Base-by-base conservation (phyloP, 2,888 invertebrate genomes). In the Erannis defoliaria region DNA sequence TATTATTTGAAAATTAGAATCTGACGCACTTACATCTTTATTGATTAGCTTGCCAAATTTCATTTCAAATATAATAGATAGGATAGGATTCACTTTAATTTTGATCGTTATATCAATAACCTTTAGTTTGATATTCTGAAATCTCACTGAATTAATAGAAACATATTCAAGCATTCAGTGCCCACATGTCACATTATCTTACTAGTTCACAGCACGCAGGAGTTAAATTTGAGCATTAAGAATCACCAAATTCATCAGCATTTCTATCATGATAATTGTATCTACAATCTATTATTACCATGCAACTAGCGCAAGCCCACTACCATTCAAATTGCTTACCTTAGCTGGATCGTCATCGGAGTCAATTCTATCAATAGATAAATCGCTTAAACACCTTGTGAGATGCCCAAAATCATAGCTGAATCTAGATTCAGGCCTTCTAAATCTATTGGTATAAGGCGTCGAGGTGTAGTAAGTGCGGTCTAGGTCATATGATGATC, bases 391-490 rank as follows among this genome's bases (percentile, higher is more conserved):
- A 74, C 86, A 77, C 56, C 84, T 84, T 23, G 81, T 84, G 49
- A 92, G 68, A 62, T 83, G 82, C 64, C 82, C 85, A 64, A 86
- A 64, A 43, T 85, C 85, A 63, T 86, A 80, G 72, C 78, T 80
- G 71, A 75, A 75, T 55, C 73, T 72, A 58, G 74, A 74, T 59
- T 73, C 73, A 48, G 72, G 71, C 58, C 72, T 80, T 83, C 85
- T 91, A 85, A 83, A 80, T 81, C 85, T 89, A 87, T 83, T 75
- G 45, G 84, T 86, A 80, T 82, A 86, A 67, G 90, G 89, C 38
- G 91, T 87, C 42, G 91, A 90, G 5, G 90, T 88, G 72, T 85
- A 76, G 68, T 85, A 90, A 0, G 91, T 91, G 89, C 91, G 88
- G 56, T 93, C 92, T 86, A 91, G 67, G 59, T 91, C 90, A 67